Base-by-base conservation (phyloP, 1,140 invertebrate genomes). In the Brachionus rotundiformis region DNA sequence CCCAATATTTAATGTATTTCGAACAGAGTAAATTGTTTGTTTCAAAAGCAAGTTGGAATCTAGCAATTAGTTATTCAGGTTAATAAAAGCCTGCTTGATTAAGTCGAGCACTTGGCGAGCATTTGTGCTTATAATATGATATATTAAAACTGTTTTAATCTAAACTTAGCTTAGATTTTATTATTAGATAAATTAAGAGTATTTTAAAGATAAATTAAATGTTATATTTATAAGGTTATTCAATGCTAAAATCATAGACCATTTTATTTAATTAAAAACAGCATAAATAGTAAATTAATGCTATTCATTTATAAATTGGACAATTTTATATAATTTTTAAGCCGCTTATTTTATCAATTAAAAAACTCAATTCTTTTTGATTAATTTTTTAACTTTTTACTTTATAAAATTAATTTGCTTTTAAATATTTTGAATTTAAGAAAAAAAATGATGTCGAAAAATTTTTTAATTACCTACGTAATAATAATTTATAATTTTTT, bases 81-180 rank as follows among this genome's bases (percentile, higher is more conserved):
- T 29, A 63, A 54, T 19, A 54, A 54, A 63, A 63, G 61, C 16
- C 61, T 63, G 61, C 61, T 27, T 63, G 61, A 63, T 63, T 5
- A 19, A 54, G 47, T 54, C 47, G 61, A 29, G 61, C 61, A 63
- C 29, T 63, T 63, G 29, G 29, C 29, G 25, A 29, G 29, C 29
- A 63, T 63, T 63, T 63, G 61, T 10, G 29, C 29, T 33, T 29
- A 63, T 63, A 29, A 63, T 29, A 63, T 63, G 29, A 63, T 63
- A 63, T 63, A 33, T 63, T 63, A 29, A 63, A 63, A 63, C 61
- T 63, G 61, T 29, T 63, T 63, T 63, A 63, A 33, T 63, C 47
- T 54, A 54, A 54, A 54, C n/a, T 54, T 19, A 54, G 23, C 47
- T 54, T 54, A 54, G 47, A 54, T 54, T 54, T 16, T 3, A 19